Evolutionary conservation across 1,140 invertebrate genomes (phyloP).

Genomic region (Drosophila kepulauana): DNA sequence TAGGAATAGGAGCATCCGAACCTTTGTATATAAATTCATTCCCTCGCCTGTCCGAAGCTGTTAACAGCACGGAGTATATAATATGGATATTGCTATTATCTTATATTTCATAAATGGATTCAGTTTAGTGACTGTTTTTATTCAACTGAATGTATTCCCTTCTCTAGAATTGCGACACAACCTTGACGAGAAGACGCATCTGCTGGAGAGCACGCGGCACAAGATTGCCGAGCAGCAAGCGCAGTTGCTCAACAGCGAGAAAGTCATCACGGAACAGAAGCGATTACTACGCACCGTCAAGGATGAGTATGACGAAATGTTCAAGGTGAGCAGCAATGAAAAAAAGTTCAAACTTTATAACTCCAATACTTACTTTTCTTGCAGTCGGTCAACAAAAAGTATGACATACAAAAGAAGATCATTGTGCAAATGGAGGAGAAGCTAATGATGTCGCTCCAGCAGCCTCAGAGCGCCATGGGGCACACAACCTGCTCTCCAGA

Average conservation of each 20-base stretch:
- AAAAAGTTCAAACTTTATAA: background rate
- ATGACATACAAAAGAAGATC: constrained; percentile 88
- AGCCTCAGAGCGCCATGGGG: constrained; percentile 85
- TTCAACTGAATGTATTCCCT: background rate
- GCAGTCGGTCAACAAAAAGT: constrained; percentile 90
- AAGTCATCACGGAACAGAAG: constrained; percentile 86
- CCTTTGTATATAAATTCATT: no score
- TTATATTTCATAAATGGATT: no score
- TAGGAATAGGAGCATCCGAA: no score
- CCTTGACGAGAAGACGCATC: constrained; percentile 84
- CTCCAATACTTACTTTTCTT: constrained; percentile 8
- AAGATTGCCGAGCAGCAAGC: constrained; percentile 86
- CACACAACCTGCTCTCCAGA: constrained; percentile 76
- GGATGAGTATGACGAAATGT: constrained; percentile 86
- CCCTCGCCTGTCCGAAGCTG: no score
- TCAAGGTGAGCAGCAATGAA: constrained; percentile 81
- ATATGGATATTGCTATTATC: no score
- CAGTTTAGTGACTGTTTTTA: no score
- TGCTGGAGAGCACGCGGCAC: constrained; percentile 85
- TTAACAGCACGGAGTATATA: no score
- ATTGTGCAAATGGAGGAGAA: constrained; percentile 89
- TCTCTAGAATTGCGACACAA: constrained; percentile 74
- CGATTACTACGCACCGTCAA: constrained; percentile 85
- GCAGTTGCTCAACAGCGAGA: constrained; percentile 85
- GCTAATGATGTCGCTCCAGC: constrained; percentile 86